Evolutionary conservation across 35 echinoderm and acorn worm species (phyloP), one percentile per base, ranked within the genome.

Genomic region (Anneissia japonica): DNA sequence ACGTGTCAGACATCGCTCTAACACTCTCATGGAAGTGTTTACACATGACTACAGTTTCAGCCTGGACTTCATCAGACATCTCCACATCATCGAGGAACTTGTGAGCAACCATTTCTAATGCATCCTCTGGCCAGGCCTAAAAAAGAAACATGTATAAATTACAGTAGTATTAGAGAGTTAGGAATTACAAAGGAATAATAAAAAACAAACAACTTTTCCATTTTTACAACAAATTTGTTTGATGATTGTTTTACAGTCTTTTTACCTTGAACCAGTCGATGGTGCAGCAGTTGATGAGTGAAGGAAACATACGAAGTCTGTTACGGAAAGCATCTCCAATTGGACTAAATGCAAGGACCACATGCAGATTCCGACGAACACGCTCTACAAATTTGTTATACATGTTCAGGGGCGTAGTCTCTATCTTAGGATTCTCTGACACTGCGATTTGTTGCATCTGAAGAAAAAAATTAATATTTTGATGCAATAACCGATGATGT

Each of bases 21-120:
- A 99, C 96, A 79, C 92, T 94, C 79, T 99, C 96, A 90, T 99
- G 96, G 76, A 99, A 99, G 80, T 99, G 96, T 90, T 99, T 99
- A 79, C 96, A 99, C 96, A 99, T 99, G 40, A 94, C 96, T 0
- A 99, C 96, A 9, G 91, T 93, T 79, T 99, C 92, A 32, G 82
- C 89, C 79, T 84, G 36, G 19, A 94, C 85, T 76, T 91, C 84
- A 55, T 99, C 96, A 4, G 96, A 93, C 96, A 99, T 99, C 84
- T 99, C 96, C n/a, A 99, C 86, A 88, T 99, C 96, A 77, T 99
- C 96, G 13, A 99, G 82, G 92, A 99, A 99, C 74, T 99, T 99
- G 87, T 99, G 96, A 38, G 96, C 96, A 0, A 99, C 96, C 73
- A 82, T 93, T 56, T 99, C 96, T 11, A 94, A 86, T 37, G 96